phyloP scores from a whole-genome alignment of 2,797 vertebrate genomes.

The Chiloscyllium punctatum region DNA sequence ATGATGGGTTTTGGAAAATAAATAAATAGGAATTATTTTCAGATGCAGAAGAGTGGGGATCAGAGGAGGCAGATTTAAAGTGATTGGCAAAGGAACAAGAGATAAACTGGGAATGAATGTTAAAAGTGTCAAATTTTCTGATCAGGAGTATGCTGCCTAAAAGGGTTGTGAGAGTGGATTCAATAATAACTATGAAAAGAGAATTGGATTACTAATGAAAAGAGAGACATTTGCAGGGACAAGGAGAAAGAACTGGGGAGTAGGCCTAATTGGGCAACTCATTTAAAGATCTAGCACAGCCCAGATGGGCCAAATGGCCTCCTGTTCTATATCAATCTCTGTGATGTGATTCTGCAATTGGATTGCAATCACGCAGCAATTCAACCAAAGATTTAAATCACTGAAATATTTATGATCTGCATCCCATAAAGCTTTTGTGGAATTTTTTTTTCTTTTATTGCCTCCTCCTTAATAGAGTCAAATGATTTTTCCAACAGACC shows the following conservation, averaged over 20 bases:
- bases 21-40: background rate
- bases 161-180: background rate
- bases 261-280: background rate
- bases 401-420: background rate
- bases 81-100: background rate
- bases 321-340: background rate
- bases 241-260: background rate
- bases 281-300: background rate
- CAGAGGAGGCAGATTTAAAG: background rate
- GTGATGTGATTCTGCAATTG: background rate
- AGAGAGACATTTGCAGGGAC: background rate
- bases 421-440: background rate
- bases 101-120: background rate
- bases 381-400: background rate
- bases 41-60: background rate
- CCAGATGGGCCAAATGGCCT: background rate
- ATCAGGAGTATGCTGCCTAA: background rate
- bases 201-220: background rate
- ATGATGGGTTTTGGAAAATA: background rate
- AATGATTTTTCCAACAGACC: conserved; percentile 15
- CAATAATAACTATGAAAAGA: background rate
- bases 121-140: background rate
- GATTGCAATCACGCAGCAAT: background rate
- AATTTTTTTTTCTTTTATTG: background rate
- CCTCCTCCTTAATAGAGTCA: background rate